Evolutionary conservation across 2,888 invertebrate genomes (phyloP), one percentile per base, ranked within the genome.

Genomic region (Cephus spinipes): DNA sequence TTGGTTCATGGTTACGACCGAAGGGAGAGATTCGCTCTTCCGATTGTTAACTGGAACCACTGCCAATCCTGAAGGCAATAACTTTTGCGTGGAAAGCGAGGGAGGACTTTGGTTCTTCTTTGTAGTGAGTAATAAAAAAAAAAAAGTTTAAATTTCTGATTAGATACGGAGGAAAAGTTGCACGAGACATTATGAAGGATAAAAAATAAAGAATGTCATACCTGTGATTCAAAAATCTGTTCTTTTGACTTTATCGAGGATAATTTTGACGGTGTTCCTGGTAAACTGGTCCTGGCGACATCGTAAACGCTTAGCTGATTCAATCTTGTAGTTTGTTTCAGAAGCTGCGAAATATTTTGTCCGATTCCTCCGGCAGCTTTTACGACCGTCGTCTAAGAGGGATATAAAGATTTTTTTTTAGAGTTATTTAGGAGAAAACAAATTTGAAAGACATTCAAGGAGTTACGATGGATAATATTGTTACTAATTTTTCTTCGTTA

Each of bases 21-120:
- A 73, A 73, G 32, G 31, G 73, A 73, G 31, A 74, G 78, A 77
- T 76, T 75, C 12, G 74, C 76, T 68, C 68, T 73, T 69, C 55
- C 34, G 40, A 55, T 55, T 55, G 40, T 23, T 55, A 55, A 55
- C 40, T 23, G 40, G 40, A 55, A 23, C 40, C 40, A 9, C 40
- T 55, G 40, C 40, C 40, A 55, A 55, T 23, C 40, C 40, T 1
- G 40, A 9, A 55, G 40, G 23, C 23, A 23, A 55, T 15, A 55
- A 55, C 23, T 55, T 55, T 55, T 55, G 40, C 40, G 23, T 55
- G 23, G 40, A 55, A 23, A 55, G 6, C 23, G 6, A 15, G 6
- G 40, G 6, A 55, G 40, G 40, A 23, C 9, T 55, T 55, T 23
- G 40, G 9, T 55, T 9, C 23, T 23, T 23, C 23, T 55, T 55